Conservation (phyloP, 2,888 invertebrate genomes). For the Pilophorus perplexus region DNA sequence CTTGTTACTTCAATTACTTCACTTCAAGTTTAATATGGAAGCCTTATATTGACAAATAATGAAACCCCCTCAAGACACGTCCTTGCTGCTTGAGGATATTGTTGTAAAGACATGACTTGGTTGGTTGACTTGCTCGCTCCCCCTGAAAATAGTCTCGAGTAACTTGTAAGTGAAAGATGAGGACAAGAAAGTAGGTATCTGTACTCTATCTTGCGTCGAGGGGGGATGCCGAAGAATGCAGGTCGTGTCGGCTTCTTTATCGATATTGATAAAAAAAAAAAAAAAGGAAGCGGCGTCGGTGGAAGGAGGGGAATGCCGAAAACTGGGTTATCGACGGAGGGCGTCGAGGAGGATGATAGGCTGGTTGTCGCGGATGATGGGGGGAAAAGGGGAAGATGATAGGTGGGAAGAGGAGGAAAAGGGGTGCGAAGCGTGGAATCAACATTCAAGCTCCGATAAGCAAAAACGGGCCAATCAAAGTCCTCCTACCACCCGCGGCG, state of each 20-base stretch:
- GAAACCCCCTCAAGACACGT: neutral
- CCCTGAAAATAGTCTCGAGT: too few species aligned
- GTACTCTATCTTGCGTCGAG: too few species aligned
- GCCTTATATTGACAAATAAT: too few species aligned
- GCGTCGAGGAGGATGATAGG: neutral
- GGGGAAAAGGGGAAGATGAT: neutral
- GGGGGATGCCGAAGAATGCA: neutral
- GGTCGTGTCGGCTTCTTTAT: neutral
- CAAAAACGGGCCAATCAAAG: constrained; percentile 28
- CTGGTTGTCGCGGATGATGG: neutral
- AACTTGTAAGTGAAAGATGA: too few species aligned
- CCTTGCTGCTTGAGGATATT: too few species aligned
- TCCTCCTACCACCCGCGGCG: neutral
- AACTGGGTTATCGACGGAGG: constrained; percentile 14
- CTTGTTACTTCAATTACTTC: too few species aligned
- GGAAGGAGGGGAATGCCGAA: constrained; percentile 3
- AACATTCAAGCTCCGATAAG: constrained; percentile 36
- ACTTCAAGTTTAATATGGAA: too few species aligned
- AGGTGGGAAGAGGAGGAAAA: neutral
- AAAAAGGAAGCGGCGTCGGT: too few species aligned
- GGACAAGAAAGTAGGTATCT: too few species aligned
- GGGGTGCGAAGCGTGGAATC: constrained; percentile 21
- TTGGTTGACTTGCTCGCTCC: too few species aligned
- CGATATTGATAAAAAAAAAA: constrained; percentile 32
- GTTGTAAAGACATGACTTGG: too few species aligned